Base-by-base conservation (phyloP, 2,888 invertebrate genomes). In the Dryadula phaetusa region DNA sequence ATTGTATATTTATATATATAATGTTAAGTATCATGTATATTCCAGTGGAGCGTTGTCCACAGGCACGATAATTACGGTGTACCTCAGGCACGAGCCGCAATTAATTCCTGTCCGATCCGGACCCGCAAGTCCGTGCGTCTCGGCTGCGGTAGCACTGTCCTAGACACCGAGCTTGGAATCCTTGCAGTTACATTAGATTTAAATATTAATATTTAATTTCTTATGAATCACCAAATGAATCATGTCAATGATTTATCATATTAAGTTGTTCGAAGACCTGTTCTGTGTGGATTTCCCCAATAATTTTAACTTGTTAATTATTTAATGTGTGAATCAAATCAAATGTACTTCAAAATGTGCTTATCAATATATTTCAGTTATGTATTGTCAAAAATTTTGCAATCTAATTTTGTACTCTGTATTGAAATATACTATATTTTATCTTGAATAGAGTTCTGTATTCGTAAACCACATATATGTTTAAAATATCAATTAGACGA, bases 401-500 rank as follows among this genome's bases (percentile, higher is more conserved):
- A n/a, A n/a, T n/a, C n/a, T n/a, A n/a, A n/a, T n/a, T n/a, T n/a
- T n/a, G n/a, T n/a, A n/a, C n/a, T n/a, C n/a, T n/a, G n/a, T n/a
- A n/a, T n/a, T n/a, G n/a, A n/a, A n/a, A n/a, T n/a, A n/a, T n/a
- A n/a, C n/a, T 34, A 2, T 12, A 58, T 40, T 32, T 44, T 32
- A 20, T 44, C 3, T 25, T 12, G 7, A 60, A 8, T 7, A 32
- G 1, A 12, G 6, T 7, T 20, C 25, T 28, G 3, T 46, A 28
- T 25, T 10, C 7, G 7, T 28, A 12, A 64, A 52, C 67, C 82
- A 86, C 83, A 86, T 79, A 82, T 86, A 87, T 82, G 84, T 78
- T 78, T 80, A 79, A 88, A 89, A 87, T 90, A 91, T 88, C 90
- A 92, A 91, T 91, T 90, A 91, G 83, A 76, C 74, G 74, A 71